Conservation (phyloP, 2,888 invertebrate genomes). For the Orthosia incerta region DNA sequence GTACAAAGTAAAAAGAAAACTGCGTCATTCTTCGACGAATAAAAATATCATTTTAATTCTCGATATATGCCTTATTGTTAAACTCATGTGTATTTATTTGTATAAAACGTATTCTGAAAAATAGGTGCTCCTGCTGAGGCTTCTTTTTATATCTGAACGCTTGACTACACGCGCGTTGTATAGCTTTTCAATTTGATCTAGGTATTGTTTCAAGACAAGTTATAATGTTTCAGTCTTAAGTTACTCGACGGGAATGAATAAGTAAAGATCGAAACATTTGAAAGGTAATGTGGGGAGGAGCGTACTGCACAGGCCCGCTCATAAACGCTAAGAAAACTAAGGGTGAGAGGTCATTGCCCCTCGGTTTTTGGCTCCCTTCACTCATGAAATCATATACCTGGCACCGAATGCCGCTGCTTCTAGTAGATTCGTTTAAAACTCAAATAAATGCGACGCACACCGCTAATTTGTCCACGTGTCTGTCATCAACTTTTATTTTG, state of each 20-base stretch:
- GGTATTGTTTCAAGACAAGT: constrained; percentile 26
- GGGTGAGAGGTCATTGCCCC: constrained; percentile 86
- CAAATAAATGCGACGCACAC: constrained; percentile 18
- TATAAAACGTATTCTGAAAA: not conserved
- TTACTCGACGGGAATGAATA: constrained; percentile 34
- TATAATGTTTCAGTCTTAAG: constrained; percentile 35
- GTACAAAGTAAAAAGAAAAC: constrained; percentile 27
- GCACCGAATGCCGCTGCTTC: constrained; percentile 64
- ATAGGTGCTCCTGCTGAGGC: not conserved
- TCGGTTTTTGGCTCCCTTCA: constrained; percentile 76
- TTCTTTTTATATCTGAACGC: not conserved
- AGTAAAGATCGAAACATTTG: constrained; percentile 67
- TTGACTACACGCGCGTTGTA: not conserved
- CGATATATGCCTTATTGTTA: not conserved
- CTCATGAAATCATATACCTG: constrained; percentile 74
- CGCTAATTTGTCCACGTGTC: constrained; percentile 25
- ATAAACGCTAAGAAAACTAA: constrained; percentile 81
- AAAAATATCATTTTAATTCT: constrained; percentile 12
- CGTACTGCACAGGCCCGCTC: constrained; percentile 69
- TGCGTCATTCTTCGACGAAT: constrained; percentile 21
- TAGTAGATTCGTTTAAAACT: constrained; percentile 63
- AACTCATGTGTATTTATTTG: not conserved
- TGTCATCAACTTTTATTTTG: constrained; percentile 10
- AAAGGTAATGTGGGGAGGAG: constrained; percentile 73
- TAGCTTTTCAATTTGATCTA: constrained; percentile 23